A percentile compares a stretch with the other conserved stretches of the same genome.
These are phyloP conservation scores for Poeciliopsis infans DNA, from an alignment of 2,797 vertebrate species.

Conservation along the genomic window DNA sequence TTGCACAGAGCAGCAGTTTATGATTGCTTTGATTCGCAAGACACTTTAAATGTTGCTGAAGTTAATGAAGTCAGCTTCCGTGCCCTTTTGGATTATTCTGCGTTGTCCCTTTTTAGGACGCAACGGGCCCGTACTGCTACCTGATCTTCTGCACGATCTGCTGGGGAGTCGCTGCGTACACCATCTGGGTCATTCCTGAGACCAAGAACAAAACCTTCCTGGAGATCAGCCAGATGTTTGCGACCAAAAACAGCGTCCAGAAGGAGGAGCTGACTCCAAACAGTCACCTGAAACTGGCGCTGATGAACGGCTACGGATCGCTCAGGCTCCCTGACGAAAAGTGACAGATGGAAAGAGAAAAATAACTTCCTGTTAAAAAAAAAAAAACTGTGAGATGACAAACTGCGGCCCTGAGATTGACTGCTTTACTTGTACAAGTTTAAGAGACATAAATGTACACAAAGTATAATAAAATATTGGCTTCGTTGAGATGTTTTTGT, in stretches of 20 bases:
- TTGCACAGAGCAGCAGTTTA: background rate
- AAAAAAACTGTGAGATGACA: background rate
- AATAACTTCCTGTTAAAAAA: background rate
- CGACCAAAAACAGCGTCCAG: conserved; percentile 51
- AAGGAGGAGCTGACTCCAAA: conserved; percentile 57
- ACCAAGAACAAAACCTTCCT: conserved; percentile 92
- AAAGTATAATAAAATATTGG: background rate
- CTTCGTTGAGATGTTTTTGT: background rate
- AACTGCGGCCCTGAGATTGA: conserved; percentile 7
- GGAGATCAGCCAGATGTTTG: conserved; percentile 89
- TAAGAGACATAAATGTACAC: background rate
- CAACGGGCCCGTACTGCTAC: conserved; percentile 87
- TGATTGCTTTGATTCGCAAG: background rate
- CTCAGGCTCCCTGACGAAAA: conserved; percentile 45
- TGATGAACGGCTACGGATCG: conserved; percentile 82
- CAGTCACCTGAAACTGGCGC: conserved; percentile 69
- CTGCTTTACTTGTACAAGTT: conserved; percentile 23
- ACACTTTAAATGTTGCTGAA: background rate
- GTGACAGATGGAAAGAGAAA: conserved; percentile 14
- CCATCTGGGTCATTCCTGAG: conserved; percentile 86
- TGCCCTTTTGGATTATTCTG: background rate
- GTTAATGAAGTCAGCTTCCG: background rate
- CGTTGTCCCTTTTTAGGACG: conserved; percentile 71
- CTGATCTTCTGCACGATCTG: conserved; percentile 87
- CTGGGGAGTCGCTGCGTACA: conserved; percentile 82